Evolutionary conservation across 2,113 vertebrate species (phyloP).

Genomic region (Aythya baeri): DNA sequence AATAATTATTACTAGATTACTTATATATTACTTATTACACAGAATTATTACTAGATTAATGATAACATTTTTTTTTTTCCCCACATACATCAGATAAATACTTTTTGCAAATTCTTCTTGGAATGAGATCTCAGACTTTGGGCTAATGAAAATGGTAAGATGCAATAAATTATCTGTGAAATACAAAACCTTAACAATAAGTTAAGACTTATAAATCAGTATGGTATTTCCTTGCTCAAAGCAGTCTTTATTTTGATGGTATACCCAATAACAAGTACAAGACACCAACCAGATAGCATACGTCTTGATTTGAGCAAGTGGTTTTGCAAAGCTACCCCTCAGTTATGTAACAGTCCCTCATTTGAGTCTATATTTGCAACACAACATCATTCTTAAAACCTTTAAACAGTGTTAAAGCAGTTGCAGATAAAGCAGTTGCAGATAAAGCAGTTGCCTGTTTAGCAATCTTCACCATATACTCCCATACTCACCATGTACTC

Average conservation of each 20-base stretch:
- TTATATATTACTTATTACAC: neutral
- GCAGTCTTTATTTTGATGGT: neutral
- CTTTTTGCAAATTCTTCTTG: neutral
- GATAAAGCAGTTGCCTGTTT: neutral
- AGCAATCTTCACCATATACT: neutral
- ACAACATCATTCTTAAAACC: neutral
- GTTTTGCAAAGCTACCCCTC: neutral
- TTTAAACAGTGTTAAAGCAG: neutral
- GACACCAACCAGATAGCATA: neutral
- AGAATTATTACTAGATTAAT: neutral
- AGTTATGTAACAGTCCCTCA: neutral
- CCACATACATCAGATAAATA: neutral
- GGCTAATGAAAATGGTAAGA: neutral
- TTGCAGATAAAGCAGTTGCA: neutral
- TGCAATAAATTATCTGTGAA: neutral
- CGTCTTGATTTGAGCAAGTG: neutral
- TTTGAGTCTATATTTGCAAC: neutral
- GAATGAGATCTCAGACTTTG: neutral
- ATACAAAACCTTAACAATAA: neutral
- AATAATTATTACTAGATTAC: neutral
- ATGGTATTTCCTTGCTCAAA: neutral
- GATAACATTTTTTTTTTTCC: neutral
- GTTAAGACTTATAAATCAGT: neutral
- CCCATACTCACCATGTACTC: neutral
- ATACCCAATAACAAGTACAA: constrained; percentile 19